Percentiles rank a stretch among this genome's conserved stretches.
Evolutionary conservation across 2,888 invertebrate genomes (phyloP).

Genomic region (Chouioia cunea): DNA sequence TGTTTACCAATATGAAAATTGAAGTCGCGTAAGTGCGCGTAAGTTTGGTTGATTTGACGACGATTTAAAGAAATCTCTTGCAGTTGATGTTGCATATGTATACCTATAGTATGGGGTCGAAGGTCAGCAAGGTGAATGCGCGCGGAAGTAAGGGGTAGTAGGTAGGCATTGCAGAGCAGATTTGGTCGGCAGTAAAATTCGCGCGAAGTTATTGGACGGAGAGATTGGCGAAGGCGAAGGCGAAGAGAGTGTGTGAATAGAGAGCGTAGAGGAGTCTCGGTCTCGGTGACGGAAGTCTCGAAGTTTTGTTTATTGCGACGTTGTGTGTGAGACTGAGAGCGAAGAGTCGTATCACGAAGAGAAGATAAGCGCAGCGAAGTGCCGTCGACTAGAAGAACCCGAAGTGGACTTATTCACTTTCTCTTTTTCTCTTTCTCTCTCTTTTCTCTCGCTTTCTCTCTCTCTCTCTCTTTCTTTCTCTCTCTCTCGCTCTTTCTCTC

Average conservation of each 20-base stretch:
- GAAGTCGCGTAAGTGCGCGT: too few relatives aligned
- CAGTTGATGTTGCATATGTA: conserved; percentile 27
- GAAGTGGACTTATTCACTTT: conserved; percentile 60
- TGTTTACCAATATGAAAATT: neutral
- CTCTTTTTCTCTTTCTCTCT: conserved; percentile 50
- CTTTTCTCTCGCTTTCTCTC: conserved; percentile 54
- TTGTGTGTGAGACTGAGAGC: conserved; percentile 42
- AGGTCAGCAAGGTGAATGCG: conserved; percentile 44
- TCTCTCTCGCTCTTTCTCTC: conserved; percentile 53
- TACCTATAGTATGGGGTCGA: conserved; percentile 39
- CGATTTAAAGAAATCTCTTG: too few relatives aligned
- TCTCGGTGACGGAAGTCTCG: conserved; percentile 55
- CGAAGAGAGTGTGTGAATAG: conserved; percentile 60
- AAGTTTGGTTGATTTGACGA: neutral
- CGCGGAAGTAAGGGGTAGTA: conserved; percentile 53
- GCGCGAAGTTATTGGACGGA: conserved; percentile 59
- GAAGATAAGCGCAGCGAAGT: conserved; percentile 38
- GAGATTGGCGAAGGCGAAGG: too few relatives aligned
- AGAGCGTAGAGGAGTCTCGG: conserved; percentile 58
- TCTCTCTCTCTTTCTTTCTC: too few relatives aligned
- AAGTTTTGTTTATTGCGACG: conserved; percentile 56
- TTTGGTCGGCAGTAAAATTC: conserved; percentile 58
- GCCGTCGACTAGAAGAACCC: conserved; percentile 58
- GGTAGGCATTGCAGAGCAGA: conserved; percentile 52
- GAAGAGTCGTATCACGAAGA: conserved; percentile 32